Evolutionary conservation across 1,140 invertebrate genomes (phyloP), one percentile per base, ranked within the genome.

Genomic region (Drosophila sulfurigaster): DNA sequence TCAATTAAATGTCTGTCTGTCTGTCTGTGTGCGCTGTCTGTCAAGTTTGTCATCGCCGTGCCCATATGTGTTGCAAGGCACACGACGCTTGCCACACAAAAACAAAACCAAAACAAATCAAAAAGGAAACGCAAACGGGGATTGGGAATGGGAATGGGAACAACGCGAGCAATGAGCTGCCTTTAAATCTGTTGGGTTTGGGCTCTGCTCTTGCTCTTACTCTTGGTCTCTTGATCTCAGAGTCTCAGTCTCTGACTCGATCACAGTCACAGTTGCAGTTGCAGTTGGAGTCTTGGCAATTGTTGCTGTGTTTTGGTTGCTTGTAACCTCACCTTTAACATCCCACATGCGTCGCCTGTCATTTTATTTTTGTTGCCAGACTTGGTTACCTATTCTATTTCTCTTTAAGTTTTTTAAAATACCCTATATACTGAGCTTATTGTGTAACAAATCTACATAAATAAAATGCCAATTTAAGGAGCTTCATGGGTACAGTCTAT

Each of bases 251-350:
- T 38, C 68, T 28, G 63, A 30, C 48, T 68, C n/a, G 2, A 25
- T 51, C n/a, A 66, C 49, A 57, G 69, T 35, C 60, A 58, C 78
- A 54, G 48, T 45, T 54, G 62, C 78, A 54, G 48, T 45, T 54
- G 62, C 41, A 11, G 41, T 25, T 25, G 20, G 20, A 11, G 41
- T 46, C 57, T 13, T 11, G 41, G 11, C 20, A 60, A 69, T 66
- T 69, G 41, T 43, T 43, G 41, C n/a, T 43, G 41, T 66, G 43
- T 38, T 65, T 56, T 58, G 43, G 68, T 56, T 69, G 82, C 75
- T 81, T 79, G 82, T 81, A 88, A 91, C 87, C 87, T 91, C 87
- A 91, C 87, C 87, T 91, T 91, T 90, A 91, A 91, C 87, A 87
- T 91, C 87, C 87, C 87, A 91, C 87, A 91, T 91, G 87, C 87